These are phyloP conservation scores for Ceuthmochares aereus DNA, from an alignment of 2,113 vertebrate species.

Conservation along the genomic window DNA sequence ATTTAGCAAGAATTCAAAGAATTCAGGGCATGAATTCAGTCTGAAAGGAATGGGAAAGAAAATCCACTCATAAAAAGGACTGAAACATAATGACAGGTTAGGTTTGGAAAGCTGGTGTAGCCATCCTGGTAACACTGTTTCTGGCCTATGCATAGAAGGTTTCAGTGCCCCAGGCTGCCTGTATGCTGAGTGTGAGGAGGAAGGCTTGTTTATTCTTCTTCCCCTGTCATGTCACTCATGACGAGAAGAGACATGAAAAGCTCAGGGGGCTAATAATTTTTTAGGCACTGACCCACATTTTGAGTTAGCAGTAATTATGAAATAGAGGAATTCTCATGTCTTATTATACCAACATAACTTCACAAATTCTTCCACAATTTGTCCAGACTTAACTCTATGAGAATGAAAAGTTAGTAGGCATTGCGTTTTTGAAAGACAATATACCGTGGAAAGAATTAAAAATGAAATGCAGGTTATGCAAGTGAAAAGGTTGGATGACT, in stretches of 20 bases:
- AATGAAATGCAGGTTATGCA: background rate
- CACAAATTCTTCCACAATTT: background rate
- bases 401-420: background rate
- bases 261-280: constrained; percentile 56
- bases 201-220: constrained; percentile 41
- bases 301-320: constrained; percentile 23
- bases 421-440: background rate
- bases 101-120: constrained; percentile 34
- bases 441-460: background rate
- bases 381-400: background rate
- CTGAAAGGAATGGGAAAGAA: background rate
- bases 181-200: background rate
- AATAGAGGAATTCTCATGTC: background rate
- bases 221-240: constrained; percentile 23
- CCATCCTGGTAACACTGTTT: background rate
- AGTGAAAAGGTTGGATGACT: background rate
- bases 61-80: background rate
- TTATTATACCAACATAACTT: background rate
- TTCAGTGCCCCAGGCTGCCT: constrained; percentile 36
- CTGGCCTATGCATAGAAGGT: background rate
- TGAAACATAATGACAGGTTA: constrained; percentile 8
- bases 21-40: background rate
- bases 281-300: constrained; percentile 63
- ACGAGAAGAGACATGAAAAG: constrained; percentile 50
- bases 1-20: background rate